Evolutionary conservation across 2,888 invertebrate species (phyloP), one percentile per base, ranked within the genome.

Genomic region (Stegophylla sp.): DNA sequence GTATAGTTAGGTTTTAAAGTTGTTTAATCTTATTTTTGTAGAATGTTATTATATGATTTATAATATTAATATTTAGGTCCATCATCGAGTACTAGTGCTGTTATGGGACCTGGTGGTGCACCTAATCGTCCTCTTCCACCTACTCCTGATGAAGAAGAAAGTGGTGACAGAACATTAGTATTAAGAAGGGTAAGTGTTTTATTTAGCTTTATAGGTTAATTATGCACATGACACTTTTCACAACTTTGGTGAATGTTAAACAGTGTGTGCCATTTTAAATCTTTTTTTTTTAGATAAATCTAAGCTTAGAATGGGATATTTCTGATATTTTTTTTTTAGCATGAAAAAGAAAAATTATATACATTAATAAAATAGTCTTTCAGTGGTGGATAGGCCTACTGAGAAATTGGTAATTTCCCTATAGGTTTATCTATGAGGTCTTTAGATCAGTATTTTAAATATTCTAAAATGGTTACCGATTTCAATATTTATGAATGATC

Each of bases 41-140:
- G 0, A 51, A 3, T 34, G 34, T 34, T 34, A 34, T 34, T 34
- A 34, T n/a, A 34, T 34, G 4, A 34, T 34, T 34, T 34, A 5
- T 34, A 34, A 34, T 15, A 45, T 63, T 81, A 45, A 84, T 83
- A 34, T 84, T 20, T 51, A 79, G 79, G 79, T 10, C 61, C 69
- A 20, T 79, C 77, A 61, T 79, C 79, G 48, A 71, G 61, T 51
- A 61, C 79, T 51, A 83, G 76, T 83, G 69, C 82, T 81, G 75
- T n/a, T 53, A 74, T 67, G 41, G 82, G 71, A 51, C 82, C 79
- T 56, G 82, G 84, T 84, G 92, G 92, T 82, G 93, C 95, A 84
- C 96, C 96, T 83, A 96, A 96, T 86, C 91, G 96, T 84, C 97
- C 97, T 75, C 89, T 97, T 85, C 97, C 97, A 81, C 97, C 97